Conservation (phyloP, 2,888 invertebrate species). For the Meghimatium bilineatum region DNA sequence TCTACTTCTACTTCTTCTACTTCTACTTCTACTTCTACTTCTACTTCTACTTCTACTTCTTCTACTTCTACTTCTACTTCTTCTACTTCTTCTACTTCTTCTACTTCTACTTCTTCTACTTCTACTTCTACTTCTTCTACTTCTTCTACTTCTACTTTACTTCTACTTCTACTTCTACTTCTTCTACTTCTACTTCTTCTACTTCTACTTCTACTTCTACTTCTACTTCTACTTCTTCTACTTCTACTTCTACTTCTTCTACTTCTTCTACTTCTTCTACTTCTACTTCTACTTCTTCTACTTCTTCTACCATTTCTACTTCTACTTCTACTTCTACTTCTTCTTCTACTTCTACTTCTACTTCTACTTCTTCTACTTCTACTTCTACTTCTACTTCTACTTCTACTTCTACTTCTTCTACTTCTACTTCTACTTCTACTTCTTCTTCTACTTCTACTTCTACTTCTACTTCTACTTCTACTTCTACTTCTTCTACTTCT, state of each 20-base stretch:
- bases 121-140: neutral
- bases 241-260: neutral
- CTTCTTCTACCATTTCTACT: neutral
- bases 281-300: neutral
- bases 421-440: neutral
- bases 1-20: neutral
- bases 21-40: neutral
- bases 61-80: neutral
- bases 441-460: neutral
- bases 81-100: neutral
- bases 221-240: neutral
- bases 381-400: neutral
- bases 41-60: neutral
- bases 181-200: neutral
- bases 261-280: conserved; percentile 2
- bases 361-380: neutral
- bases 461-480: neutral
- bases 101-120: neutral
- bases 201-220: conserved; percentile 7
- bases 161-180: neutral
- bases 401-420: neutral
- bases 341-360: conserved; percentile 1
- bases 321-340: neutral
- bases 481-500: conserved; percentile 1
- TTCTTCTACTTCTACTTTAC: neutral